Evolutionary conservation across 2,113 vertebrate species (phyloP).

Genomic region (Oxyruncus cristatus): DNA sequence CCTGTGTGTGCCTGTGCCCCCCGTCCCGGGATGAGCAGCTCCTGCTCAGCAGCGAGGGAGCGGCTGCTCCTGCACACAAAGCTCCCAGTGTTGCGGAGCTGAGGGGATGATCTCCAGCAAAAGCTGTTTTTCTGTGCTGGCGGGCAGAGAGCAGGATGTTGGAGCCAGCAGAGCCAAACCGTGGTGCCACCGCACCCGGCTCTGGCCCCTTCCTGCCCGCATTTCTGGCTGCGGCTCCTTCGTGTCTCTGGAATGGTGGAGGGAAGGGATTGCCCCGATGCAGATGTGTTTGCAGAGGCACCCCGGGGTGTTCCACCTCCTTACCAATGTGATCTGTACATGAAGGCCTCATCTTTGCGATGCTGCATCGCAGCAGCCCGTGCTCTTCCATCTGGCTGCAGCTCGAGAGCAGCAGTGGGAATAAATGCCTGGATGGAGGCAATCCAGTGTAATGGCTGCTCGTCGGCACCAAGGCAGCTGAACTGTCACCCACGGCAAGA

Average conservation of each 20-base stretch:
- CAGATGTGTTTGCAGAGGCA: neutral
- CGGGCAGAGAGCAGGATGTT: neutral
- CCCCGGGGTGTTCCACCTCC: rapidly evolving
- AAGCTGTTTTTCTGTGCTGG: neutral
- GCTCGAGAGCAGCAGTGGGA: neutral
- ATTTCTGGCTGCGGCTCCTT: neutral
- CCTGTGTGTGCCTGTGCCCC: neutral
- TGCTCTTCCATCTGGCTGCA: neutral
- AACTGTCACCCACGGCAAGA: rapidly evolving
- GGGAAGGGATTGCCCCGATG: neutral
- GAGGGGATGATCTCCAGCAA: neutral
- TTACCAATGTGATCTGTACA: rapidly evolving
- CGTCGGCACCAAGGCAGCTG: neutral
- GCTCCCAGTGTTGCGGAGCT: neutral
- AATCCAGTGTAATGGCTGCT: neutral
- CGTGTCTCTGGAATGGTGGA: neutral
- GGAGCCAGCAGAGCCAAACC: neutral
- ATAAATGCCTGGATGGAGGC: neutral
- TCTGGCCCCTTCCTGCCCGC: neutral
- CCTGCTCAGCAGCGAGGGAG: neutral
- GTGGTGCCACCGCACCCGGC: rapidly evolving
- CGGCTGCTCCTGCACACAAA: neutral
- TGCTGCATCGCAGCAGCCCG: neutral
- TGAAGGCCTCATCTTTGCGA: rapidly evolving
- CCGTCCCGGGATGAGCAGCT: neutral